Evolutionary conservation across 2,888 invertebrate species (phyloP).

Genomic region (Pseudolycoriella hygida): DNA sequence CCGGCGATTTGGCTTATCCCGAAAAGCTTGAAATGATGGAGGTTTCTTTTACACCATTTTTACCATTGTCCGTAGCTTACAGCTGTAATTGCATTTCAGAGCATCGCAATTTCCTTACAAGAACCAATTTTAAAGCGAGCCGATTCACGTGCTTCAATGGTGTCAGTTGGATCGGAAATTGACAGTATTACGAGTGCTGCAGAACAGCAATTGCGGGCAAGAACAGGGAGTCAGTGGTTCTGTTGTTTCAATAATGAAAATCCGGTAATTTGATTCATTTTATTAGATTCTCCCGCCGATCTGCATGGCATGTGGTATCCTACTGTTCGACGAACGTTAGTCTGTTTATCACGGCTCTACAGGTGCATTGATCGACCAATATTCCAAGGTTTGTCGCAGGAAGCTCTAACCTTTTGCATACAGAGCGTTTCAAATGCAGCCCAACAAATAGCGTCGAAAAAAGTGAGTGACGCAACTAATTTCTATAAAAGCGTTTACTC

Average conservation of each 20-base stretch:
- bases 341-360: constrained; percentile 75
- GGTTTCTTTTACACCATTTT: constrained; percentile 30
- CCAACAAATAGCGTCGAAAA: constrained; percentile 54
- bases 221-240: constrained; percentile 27
- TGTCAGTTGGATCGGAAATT: constrained; percentile 53
- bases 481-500: not conserved
- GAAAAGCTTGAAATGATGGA: constrained; percentile 98
- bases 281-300: constrained; percentile 70
- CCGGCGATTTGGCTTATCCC: constrained; percentile 94
- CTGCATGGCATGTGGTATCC: constrained; percentile 99
- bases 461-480: constrained; percentile 34
- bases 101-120: constrained; percentile 44
- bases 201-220: constrained; percentile 23
- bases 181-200: constrained; percentile 29
- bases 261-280: not conserved
- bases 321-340: constrained; percentile 82
- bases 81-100: constrained; percentile 26
- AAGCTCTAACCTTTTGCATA: constrained; percentile 83
- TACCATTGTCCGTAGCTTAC: constrained; percentile 1
- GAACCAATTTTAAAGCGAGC: constrained; percentile 39
- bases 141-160: constrained; percentile 48
- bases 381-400: constrained; percentile 93
- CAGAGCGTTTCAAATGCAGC: constrained; percentile 74
- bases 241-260: not conserved
- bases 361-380: constrained; percentile 87